Percentiles rank a stretch among this genome's conserved stretches.
These are phyloP conservation scores for Cinara cedri DNA, from an alignment of 2,888 invertebrate species.

Conservation along the genomic window DNA sequence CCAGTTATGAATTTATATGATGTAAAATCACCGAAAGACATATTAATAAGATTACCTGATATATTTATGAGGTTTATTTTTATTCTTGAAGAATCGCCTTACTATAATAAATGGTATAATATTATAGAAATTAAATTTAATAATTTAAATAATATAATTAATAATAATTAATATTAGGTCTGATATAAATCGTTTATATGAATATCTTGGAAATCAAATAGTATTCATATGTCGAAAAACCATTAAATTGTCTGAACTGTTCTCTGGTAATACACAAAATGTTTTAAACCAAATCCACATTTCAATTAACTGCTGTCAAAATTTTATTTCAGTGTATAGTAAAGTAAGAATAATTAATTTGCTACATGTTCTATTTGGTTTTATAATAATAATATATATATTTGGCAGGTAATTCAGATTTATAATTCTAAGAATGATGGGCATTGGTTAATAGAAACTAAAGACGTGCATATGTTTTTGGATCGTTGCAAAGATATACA, in stretches of 20 bases:
- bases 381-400: neutral
- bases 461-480: slow-evolving; percentile 37
- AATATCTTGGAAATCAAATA: slow-evolving; percentile 47
- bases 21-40: slow-evolving; percentile 7
- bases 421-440: slow-evolving; percentile 29
- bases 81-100: slow-evolving; percentile 41
- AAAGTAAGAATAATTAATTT: slow-evolving; percentile 25
- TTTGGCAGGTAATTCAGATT: slow-evolving; percentile 29
- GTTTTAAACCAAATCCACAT: neutral
- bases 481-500: slow-evolving; percentile 41
- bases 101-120: slow-evolving; percentile 43
- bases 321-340: slow-evolving; percentile 24
- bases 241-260: slow-evolving; percentile 27
- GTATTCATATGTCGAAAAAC: slow-evolving; percentile 41
- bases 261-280: neutral
- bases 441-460: slow-evolving; percentile 25
- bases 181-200: slow-evolving; percentile 35
- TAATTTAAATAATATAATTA: neutral
- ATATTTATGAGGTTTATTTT: slow-evolving; percentile 44
- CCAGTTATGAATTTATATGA: slow-evolving; percentile 12
- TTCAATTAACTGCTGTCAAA: slow-evolving; percentile 41
- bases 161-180: neutral
- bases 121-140: neutral
- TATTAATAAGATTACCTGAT: slow-evolving; percentile 22
- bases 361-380: neutral